Conservation (phyloP, 2,797 vertebrate genomes). For the Choloepus didactylus region DNA sequence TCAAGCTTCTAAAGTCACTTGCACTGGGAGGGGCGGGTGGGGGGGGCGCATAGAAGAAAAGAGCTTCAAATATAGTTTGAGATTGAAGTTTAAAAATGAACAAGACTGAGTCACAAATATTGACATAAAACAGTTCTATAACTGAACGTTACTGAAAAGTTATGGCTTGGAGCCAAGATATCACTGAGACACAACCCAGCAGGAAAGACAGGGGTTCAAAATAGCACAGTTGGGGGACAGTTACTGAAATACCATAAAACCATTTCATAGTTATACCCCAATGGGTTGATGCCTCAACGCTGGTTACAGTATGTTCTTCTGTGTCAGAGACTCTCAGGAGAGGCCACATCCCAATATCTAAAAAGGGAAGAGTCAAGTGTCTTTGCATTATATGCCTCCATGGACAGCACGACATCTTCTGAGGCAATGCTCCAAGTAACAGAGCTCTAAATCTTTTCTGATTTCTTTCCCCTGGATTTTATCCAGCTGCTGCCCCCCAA, state of each 20-base stretch:
- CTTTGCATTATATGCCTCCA: not conserved
- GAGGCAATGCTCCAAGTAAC: not conserved
- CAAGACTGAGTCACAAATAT: not conserved
- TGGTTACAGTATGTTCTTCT: not conserved
- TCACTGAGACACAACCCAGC: not conserved
- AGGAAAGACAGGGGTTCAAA: not conserved
- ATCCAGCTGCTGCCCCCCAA: not conserved
- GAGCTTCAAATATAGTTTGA: not conserved
- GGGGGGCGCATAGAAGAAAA: not conserved
- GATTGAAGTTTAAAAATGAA: not conserved
- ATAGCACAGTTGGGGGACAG: not conserved
- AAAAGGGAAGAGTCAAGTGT: not conserved
- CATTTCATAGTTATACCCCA: not conserved
- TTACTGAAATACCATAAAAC: not conserved
- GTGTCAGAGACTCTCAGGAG: not conserved
- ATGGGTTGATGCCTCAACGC: not conserved
- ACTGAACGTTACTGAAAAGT: not conserved
- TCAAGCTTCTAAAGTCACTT: not conserved
- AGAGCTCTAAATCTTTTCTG: not conserved
- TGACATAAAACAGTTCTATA: not conserved
- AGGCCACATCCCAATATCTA: not conserved
- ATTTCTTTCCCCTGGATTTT: not conserved
- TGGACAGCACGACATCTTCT: not conserved
- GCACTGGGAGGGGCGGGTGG: not conserved
- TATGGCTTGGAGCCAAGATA: not conserved